Conservation (phyloP, 2,797 vertebrate genomes). For the Clarias platycephalus region DNA sequence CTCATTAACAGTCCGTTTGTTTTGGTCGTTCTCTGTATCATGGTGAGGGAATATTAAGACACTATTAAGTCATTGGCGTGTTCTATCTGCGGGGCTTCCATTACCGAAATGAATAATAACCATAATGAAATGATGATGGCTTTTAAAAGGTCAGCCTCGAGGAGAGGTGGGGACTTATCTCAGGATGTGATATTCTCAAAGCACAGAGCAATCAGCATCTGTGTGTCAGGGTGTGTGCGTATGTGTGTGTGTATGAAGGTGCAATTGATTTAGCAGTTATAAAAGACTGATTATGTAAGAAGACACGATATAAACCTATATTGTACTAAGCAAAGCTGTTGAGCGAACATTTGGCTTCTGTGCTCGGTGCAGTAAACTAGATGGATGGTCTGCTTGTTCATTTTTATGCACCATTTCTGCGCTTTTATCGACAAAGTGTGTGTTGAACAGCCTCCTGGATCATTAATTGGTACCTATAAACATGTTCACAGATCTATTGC, state of each 20-base stretch:
- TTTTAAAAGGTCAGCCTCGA: conserved; percentile 52
- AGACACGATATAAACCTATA: not conserved
- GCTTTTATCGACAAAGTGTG: not conserved
- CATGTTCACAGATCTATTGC: not conserved
- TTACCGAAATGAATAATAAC: conserved; percentile 25
- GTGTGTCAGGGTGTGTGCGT: not conserved
- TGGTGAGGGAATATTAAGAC: not conserved
- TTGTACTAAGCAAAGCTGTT: not conserved
- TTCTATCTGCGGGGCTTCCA: not conserved
- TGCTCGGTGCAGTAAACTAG: not conserved
- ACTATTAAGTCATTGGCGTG: not conserved
- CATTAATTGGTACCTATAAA: conserved; percentile 12
- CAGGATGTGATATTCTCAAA: conserved; percentile 32
- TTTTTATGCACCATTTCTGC: conserved; percentile 13
- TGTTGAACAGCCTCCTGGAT: not conserved
- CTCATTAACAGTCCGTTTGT: not conserved
- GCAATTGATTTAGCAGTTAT: conserved; percentile 14
- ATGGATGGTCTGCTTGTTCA: not conserved
- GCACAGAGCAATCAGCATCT: conserved; percentile 5
- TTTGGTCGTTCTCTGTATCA: not conserved
- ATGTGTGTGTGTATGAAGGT: not conserved
- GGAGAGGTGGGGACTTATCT: conserved; percentile 48
- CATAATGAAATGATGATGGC: conserved; percentile 61
- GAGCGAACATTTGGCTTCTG: not conserved
- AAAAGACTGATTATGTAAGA: conserved; percentile 14